Percentiles rank a stretch among this genome's conserved stretches.
Evolutionary conservation across 2,113 vertebrate species (phyloP).

Genomic region (Pardalotus punctatus): DNA sequence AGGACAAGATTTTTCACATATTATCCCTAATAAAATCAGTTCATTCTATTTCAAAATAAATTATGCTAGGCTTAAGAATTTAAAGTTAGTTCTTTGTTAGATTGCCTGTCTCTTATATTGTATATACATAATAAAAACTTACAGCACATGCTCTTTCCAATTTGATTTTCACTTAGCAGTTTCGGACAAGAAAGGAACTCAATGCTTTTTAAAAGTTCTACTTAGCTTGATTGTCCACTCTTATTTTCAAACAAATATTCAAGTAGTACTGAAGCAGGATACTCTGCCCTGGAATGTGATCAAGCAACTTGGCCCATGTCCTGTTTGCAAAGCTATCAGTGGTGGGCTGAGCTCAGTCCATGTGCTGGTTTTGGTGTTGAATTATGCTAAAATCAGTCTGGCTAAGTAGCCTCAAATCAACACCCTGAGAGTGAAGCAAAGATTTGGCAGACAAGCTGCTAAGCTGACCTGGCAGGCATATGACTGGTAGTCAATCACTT

Average conservation of each 20-base stretch:
- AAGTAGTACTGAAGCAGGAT: not conserved
- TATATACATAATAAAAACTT: not conserved
- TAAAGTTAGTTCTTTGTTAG: not conserved
- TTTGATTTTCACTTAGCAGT: not conserved
- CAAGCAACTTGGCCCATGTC: not conserved
- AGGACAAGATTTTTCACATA: not conserved
- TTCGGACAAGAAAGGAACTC: not conserved
- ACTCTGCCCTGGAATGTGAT: not conserved
- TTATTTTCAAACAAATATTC: conserved; percentile 10
- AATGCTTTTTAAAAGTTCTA: not conserved
- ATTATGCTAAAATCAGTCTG: not conserved
- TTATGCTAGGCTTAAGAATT: not conserved
- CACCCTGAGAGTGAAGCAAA: not conserved
- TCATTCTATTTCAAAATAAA: not conserved
- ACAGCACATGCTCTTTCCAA: not conserved
- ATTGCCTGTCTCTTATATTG: not conserved
- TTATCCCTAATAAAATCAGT: not conserved
- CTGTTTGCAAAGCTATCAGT: not conserved
- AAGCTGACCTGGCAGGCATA: not conserved
- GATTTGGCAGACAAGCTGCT: not conserved
- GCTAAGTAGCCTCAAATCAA: not conserved
- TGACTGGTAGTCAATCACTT: not conserved
- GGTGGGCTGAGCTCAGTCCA: not conserved
- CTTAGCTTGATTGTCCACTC: not conserved
- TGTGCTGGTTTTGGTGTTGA: not conserved